Evolutionary conservation across 2,797 vertebrate species (phyloP), one percentile per base, ranked within the genome.

Genomic region (Ctenopoma multispine): DNA sequence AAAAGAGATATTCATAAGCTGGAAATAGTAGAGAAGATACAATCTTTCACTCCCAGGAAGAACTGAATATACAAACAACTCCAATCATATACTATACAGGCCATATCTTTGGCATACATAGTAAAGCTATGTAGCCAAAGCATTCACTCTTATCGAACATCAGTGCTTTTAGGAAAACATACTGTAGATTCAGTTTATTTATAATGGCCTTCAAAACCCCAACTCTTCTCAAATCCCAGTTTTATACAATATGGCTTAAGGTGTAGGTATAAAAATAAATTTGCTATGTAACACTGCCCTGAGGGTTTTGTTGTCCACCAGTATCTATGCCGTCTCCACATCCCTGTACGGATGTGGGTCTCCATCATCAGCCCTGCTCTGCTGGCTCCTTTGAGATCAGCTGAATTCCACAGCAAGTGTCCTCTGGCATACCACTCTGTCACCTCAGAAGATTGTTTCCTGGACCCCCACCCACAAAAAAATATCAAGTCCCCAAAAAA

Each of bases 201-300:
- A 91, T 92, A 95, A 96, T 92, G 95, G 94, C 95, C 94, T 95
- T 96, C 95, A 94, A 93, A 92, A 83, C 94, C 92, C 90, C 90
- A 72, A 48, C 80, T 71, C 92, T 93, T 90, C 93, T 95, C 87
- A 12, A 80, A 90, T 87, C 81, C 86, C 86, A 80, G 40, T 82
- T 90, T 84, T 81, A 83, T 73, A 96, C 94, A 96, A 94, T 93
- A 94, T 92, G 91, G 95, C 90, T 92, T 93, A 88, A 89, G 94
- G 93, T 95, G 92, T 93, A 95, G 94, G 94, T 96, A 97, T 96
- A 96, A 98, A 98, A 97, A 97, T 96, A 97, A 92, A 96, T 96
- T 92, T 94, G 94, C 92, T 95, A 95, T 96, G 85, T 87, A 91
- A 94, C 95, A 93, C 95, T 95, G 96, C 96, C 97, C 97, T 98